These are phyloP conservation scores for Hydra vulgaris DNA, from an alignment of 30 jellyfish, hydroid and myxozoan genomes.

Conservation along the genomic window DNA sequence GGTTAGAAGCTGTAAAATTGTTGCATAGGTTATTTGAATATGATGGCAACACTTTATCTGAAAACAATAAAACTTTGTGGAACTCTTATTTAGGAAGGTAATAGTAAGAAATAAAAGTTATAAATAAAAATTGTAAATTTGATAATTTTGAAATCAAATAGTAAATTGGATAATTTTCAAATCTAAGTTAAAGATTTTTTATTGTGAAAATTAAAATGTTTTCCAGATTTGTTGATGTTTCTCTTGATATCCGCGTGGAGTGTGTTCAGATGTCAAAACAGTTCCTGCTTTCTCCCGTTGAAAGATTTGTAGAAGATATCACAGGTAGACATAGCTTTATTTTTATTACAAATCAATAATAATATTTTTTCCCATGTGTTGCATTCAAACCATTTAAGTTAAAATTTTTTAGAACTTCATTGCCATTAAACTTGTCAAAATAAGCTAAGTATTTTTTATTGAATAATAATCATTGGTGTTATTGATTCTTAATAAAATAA, in stretches of 20 bases:
- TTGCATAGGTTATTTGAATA: constrained; percentile 63
- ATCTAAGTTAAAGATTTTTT: neutral
- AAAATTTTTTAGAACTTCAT: too few relatives aligned
- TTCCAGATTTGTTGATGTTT: constrained; percentile 57
- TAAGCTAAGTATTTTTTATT: too few relatives aligned
- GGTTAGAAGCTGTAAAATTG: constrained; percentile 68
- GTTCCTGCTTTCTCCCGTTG: constrained; percentile 38
- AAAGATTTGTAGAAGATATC: constrained; percentile 27
- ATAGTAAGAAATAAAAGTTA: neutral
- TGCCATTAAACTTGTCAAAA: too few relatives aligned
- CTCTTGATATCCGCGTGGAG: constrained; percentile 68
- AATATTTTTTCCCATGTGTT: too few relatives aligned
- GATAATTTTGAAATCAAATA: too few relatives aligned
- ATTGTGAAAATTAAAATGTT: neutral
- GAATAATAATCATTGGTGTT: too few relatives aligned
- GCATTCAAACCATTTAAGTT: too few relatives aligned
- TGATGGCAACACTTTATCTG: constrained; percentile 46
- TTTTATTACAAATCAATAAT: too few relatives aligned
- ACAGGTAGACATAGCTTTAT: constrained; percentile 63
- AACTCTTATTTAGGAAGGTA: constrained; percentile 69
- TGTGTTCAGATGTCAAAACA: constrained; percentile 55
- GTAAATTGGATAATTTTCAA: too few relatives aligned
- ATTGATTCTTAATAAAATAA: too few relatives aligned
- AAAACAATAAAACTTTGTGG: constrained; percentile 56
- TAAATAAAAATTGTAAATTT: neutral